These are phyloP conservation scores for Anhinga anhinga DNA, from an alignment of 2,113 vertebrate species.

Conservation along the genomic window DNA sequence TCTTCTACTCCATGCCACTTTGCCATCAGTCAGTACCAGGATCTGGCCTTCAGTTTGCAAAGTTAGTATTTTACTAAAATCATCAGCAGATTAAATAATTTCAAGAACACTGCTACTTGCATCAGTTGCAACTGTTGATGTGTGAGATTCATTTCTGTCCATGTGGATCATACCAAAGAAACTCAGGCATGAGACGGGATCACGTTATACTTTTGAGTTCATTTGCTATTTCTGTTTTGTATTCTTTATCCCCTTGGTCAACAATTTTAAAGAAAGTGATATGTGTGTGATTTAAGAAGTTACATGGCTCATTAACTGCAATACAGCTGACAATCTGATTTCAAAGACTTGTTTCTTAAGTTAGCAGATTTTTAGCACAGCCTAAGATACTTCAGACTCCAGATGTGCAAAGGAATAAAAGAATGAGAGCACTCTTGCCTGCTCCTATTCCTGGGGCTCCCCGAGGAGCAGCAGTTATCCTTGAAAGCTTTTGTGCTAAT, in stretches of 20 bases:
- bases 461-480: conserved; percentile 40
- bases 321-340: conserved; percentile 10
- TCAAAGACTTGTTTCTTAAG: not conserved
- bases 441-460: conserved; percentile 42
- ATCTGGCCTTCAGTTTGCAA: not conserved
- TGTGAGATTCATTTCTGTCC: not conserved
- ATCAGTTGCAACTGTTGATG: not conserved
- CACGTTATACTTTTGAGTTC: not conserved
- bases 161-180: not conserved
- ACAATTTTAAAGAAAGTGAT: conserved; percentile 39
- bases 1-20: not conserved
- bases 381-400: conserved; percentile 22
- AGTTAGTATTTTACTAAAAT: not conserved
- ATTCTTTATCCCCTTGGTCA: not conserved
- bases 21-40: not conserved
- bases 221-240: conserved; percentile 22
- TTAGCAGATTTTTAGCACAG: conserved; percentile 48
- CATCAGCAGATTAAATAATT: not conserved
- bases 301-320: conserved; percentile 42
- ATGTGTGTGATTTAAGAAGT: not conserved
- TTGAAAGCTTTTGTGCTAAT: conserved; percentile 57
- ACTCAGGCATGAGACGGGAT: not conserved
- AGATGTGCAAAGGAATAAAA: conserved; percentile 42
- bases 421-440: conserved; percentile 37
- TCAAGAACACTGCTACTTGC: not conserved